Evolutionary conservation across 2,797 vertebrate genomes (phyloP).

Genomic region (Pseudotriccus pelzelni): DNA sequence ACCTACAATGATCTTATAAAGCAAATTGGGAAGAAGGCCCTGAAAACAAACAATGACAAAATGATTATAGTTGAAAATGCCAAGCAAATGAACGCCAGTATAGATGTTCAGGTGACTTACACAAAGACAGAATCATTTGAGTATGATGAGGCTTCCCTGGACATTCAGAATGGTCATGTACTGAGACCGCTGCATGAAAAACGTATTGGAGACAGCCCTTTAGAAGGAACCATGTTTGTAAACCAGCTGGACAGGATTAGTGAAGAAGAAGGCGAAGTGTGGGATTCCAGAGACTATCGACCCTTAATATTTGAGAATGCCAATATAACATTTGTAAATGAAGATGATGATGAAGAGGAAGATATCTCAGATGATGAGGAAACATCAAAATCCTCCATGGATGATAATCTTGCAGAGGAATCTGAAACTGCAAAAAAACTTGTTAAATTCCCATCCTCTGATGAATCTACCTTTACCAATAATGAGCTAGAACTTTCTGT

Average conservation of each 20-base stretch:
- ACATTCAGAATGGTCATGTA: slow-evolving; percentile 81
- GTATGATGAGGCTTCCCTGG: slow-evolving; percentile 76
- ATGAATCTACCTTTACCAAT: slow-evolving; percentile 88
- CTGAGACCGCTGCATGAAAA: slow-evolving; percentile 81
- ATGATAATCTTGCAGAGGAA: slow-evolving; percentile 75
- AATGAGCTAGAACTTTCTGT: slow-evolving; percentile 82
- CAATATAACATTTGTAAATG: slow-evolving; percentile 88
- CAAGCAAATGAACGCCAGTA: slow-evolving; percentile 77
- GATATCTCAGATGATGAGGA: slow-evolving; percentile 84
- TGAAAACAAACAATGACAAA: slow-evolving; percentile 81
- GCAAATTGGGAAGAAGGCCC: slow-evolving; percentile 87
- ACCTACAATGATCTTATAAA: slow-evolving; percentile 97
- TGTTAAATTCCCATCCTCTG: slow-evolving; percentile 77
- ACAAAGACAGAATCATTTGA: slow-evolving; percentile 88
- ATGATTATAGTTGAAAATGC: slow-evolving; percentile 84
- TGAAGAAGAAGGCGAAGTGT: slow-evolving; percentile 81
- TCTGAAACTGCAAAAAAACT: slow-evolving; percentile 67
- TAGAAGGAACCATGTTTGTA: slow-evolving; percentile 73
- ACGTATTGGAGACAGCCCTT: slow-evolving; percentile 57
- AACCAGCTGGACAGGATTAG: slow-evolving; percentile 95
- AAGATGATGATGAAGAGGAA: slow-evolving; percentile 78
- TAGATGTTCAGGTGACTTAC: slow-evolving; percentile 86
- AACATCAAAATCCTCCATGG: slow-evolving; percentile 83
- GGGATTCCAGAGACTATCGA: slow-evolving; percentile 89
- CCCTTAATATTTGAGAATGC: slow-evolving; percentile 86